These are phyloP conservation scores for Misgurnus anguillicaudatus DNA, from an alignment of 2,113 vertebrate species.

Conservation along the genomic window DNA sequence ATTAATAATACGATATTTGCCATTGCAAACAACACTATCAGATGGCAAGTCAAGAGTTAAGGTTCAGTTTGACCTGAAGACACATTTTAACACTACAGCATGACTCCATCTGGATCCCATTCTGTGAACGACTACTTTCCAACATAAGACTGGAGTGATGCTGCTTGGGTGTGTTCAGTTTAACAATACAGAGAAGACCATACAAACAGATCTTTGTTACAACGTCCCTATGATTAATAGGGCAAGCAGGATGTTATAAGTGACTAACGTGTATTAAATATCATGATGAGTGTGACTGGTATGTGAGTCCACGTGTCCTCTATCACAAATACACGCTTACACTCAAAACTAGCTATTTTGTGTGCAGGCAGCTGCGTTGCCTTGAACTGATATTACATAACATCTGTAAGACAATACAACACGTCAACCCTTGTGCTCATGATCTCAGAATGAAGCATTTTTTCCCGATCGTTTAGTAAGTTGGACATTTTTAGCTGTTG, in stretches of 20 bases:
- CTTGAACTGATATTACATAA: conserved; percentile 52
- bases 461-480: background rate
- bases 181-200: conserved; percentile 17
- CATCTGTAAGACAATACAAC: conserved; percentile 21
- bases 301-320: background rate
- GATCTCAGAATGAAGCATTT: background rate
- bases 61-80: conserved; percentile 54
- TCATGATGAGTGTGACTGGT: background rate
- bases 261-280: background rate
- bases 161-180: conserved; percentile 65
- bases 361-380: background rate
- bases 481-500: background rate
- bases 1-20: too few species aligned
- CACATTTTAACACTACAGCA: conserved; percentile 32
- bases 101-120: conserved; percentile 41
- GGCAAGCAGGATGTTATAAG: background rate
- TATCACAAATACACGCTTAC: background rate
- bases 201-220: conserved; percentile 34
- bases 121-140: conserved; percentile 50
- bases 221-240: background rate
- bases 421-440: background rate
- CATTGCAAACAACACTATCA: too few species aligned
- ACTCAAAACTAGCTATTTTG: background rate
- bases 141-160: conserved; percentile 44
- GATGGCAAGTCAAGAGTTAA: too few species aligned